Conservation (phyloP, 2,797 vertebrate species). For the Gallirallus australis region DNA sequence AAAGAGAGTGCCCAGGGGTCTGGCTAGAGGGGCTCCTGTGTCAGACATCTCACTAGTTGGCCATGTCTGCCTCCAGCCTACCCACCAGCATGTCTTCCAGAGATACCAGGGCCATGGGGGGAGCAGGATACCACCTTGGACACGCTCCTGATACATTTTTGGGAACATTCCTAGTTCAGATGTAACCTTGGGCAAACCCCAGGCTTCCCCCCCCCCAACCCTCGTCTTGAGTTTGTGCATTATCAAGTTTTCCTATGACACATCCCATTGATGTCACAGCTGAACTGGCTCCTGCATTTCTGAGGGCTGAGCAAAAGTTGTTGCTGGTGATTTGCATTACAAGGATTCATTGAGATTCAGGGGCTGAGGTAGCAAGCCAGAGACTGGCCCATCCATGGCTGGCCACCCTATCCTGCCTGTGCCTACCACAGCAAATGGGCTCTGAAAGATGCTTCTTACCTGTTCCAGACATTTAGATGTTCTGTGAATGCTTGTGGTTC, state of each 20-base stretch:
- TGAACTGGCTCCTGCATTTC: background rate
- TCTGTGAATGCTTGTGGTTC: background rate
- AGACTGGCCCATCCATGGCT: background rate
- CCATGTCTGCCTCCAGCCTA: background rate
- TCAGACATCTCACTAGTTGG: background rate
- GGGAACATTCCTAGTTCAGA: background rate
- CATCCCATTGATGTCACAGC: background rate
- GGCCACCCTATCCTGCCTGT: background rate
- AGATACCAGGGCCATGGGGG: background rate
- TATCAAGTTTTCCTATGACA: background rate
- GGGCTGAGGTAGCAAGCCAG: background rate
- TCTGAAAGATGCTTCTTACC: background rate
- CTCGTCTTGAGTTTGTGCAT: background rate
- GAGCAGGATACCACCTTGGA: background rate
- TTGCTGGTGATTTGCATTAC: background rate
- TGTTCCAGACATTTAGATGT: background rate
- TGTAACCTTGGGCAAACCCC: background rate
- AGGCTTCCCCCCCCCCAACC: background rate
- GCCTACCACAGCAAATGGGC: background rate
- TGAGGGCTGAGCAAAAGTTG: background rate
- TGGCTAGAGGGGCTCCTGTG: background rate
- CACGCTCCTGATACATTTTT: background rate
- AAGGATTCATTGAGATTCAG: background rate
- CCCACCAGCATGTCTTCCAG: background rate
- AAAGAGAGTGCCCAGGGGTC: background rate